These are phyloP conservation scores for Tetragnatha montana DNA, from an alignment of 2,888 invertebrate genomes.

Conservation along the genomic window DNA sequence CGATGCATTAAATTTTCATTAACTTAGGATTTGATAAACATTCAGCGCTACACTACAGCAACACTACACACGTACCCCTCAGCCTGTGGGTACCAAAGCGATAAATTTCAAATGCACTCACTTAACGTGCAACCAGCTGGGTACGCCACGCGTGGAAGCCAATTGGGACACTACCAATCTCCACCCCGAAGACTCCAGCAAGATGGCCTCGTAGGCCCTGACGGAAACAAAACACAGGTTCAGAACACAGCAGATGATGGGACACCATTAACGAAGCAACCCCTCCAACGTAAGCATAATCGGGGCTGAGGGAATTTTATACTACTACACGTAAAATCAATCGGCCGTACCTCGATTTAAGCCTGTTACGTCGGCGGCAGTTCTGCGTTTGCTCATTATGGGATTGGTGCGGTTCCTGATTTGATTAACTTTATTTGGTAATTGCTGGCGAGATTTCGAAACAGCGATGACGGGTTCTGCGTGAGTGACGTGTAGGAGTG, in stretches of 20 bases:
- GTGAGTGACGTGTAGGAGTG: neutral
- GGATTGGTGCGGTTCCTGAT: neutral
- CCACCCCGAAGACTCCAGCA: slow-evolving; percentile 69
- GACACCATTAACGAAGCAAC: neutral
- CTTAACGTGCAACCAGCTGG: slow-evolving; percentile 63
- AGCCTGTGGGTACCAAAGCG: neutral
- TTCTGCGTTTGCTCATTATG: neutral
- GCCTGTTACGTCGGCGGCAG: neutral
- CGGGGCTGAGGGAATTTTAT: neutral
- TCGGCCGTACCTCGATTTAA: neutral
- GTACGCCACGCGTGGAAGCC: slow-evolving; percentile 49
- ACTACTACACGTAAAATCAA: neutral
- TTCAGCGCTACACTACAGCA: no score
- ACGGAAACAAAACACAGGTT: slow-evolving; percentile 44
- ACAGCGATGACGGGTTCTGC: neutral
- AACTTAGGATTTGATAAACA: neutral
- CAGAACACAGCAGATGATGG: neutral
- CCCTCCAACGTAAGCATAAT: neutral
- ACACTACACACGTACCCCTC: neutral
- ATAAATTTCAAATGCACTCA: slow-evolving; percentile 54
- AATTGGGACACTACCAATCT: slow-evolving; percentile 68
- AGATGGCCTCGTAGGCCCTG: slow-evolving; percentile 67
- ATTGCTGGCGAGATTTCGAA: neutral
- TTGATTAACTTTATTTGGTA: neutral
- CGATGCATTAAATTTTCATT: no score